phyloP scores from a whole-genome alignment of 2,888 invertebrate genomes.

The Mongoloraphidia duomilia region DNA sequence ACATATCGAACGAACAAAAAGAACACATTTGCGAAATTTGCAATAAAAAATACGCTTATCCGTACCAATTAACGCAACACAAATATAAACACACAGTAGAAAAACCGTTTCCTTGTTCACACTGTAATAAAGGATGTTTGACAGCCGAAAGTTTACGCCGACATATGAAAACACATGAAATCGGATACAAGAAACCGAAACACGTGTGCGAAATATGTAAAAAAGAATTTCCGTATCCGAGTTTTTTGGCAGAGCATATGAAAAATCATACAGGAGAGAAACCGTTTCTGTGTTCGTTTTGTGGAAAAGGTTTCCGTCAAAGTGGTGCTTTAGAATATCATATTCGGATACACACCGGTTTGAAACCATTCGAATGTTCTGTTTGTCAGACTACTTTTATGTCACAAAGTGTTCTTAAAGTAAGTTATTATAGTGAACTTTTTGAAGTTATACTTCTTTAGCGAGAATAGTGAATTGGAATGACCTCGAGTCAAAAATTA shows the following conservation, averaged over 20 bases:
- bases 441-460: no score
- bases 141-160: conserved; percentile 25
- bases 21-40: conserved; percentile 17
- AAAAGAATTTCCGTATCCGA: conserved; percentile 23
- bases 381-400: conserved; percentile 15
- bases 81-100: conserved; percentile 22
- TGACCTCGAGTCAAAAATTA: no score
- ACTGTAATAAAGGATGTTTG: conserved; percentile 25
- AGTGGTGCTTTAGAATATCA: conserved; percentile 19
- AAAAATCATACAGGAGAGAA: conserved; percentile 28
- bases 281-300: conserved; percentile 25
- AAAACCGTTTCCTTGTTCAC: conserved; percentile 24
- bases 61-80: conserved; percentile 23
- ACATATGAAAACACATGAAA: conserved; percentile 25
- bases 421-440: no score
- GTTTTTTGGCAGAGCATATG: conserved; percentile 26
- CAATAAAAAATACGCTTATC: conserved; percentile 20
- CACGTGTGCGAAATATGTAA: conserved; percentile 22
- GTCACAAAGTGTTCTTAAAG: conserved; percentile 16
- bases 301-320: conserved; percentile 27
- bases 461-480: no score
- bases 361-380: conserved; percentile 16
- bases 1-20: conserved; percentile 13
- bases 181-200: conserved; percentile 19
- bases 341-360: conserved; percentile 18